Evolutionary conservation across 2,113 vertebrate genomes (phyloP).

Genomic region (Ranitomeya variabilis): DNA sequence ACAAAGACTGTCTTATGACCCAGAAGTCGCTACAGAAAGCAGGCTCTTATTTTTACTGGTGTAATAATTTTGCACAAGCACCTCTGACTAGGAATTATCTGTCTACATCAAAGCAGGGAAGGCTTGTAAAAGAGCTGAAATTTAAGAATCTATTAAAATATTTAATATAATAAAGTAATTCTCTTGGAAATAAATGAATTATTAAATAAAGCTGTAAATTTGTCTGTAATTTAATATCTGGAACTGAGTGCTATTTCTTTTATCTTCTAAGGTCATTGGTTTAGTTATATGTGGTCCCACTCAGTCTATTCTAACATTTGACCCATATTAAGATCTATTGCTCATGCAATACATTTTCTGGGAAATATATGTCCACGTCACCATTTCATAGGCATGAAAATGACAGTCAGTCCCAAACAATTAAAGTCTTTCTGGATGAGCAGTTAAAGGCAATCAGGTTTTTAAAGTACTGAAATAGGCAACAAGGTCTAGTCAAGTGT

Average conservation of each 20-base stretch:
- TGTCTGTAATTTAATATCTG: slow-evolving; percentile 42
- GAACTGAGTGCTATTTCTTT: slow-evolving; percentile 26
- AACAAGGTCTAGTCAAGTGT: slow-evolving; percentile 22
- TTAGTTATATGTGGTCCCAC: slow-evolving; percentile 28
- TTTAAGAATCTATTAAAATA: slow-evolving; percentile 36
- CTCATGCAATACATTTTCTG: slow-evolving; percentile 13
- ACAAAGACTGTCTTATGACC: neutral
- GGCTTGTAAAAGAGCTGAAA: slow-evolving; percentile 23
- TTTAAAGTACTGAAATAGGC: neutral
- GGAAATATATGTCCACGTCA: slow-evolving; percentile 19
- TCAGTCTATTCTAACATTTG: slow-evolving; percentile 12
- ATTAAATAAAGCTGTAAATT: slow-evolving; percentile 35
- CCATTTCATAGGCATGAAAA: neutral
- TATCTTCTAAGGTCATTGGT: slow-evolving; percentile 37
- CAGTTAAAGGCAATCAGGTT: neutral
- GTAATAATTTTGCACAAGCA: slow-evolving; percentile 36
- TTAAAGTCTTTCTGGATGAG: slow-evolving; percentile 19
- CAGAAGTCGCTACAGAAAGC: neutral
- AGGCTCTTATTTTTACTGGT: slow-evolving; percentile 5
- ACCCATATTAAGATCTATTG: slow-evolving; percentile 14
- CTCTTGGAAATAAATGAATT: slow-evolving; percentile 29
- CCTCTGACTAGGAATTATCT: slow-evolving; percentile 13
- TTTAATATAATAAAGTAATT: slow-evolving; percentile 28
- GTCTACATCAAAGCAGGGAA: slow-evolving; percentile 13
- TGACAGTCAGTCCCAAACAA: slow-evolving; percentile 24